A percentile compares a stretch with the other conserved stretches of the same genome.
Evolutionary conservation across 2,113 vertebrate genomes (phyloP).

Genomic region (Amblyornis subalaris): DNA sequence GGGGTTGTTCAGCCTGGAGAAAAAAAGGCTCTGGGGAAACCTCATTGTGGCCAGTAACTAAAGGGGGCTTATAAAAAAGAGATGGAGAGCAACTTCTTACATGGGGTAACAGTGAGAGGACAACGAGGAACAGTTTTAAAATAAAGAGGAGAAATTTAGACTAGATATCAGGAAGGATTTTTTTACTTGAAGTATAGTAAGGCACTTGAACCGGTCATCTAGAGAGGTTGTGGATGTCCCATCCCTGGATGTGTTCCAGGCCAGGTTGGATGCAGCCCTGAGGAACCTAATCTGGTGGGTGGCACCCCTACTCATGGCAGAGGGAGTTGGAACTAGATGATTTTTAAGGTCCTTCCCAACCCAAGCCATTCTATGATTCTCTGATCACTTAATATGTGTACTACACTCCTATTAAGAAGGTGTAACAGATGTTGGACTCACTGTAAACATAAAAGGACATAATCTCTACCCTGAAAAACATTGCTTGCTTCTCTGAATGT

Average conservation of each 20-base stretch:
- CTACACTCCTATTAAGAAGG: not conserved
- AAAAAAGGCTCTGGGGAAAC: not conserved
- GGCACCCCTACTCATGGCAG: not conserved
- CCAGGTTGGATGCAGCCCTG: not conserved
- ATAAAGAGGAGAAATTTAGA: not conserved
- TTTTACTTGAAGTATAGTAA: not conserved
- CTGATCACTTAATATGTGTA: not conserved
- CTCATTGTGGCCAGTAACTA: too few species aligned
- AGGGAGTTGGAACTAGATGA: fast-evolving
- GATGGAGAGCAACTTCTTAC: not conserved
- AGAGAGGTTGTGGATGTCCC: not conserved
- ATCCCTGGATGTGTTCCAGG: not conserved
- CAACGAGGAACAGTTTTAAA: not conserved
- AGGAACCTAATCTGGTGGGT: not conserved
- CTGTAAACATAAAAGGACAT: not conserved
- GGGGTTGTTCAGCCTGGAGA: not conserved
- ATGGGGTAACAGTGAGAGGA: not conserved
- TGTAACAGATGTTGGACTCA: not conserved
- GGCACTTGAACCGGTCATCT: not conserved
- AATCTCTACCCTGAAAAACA: not conserved
- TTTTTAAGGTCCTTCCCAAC: not conserved
- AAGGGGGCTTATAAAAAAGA: not conserved
- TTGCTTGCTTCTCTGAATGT: not conserved
- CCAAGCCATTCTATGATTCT: not conserved
- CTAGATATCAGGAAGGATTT: not conserved